Evolutionary conservation across 1,140 invertebrate genomes (phyloP), one percentile per base, ranked within the genome.

Genomic region (Belonocnema kinseyi): DNA sequence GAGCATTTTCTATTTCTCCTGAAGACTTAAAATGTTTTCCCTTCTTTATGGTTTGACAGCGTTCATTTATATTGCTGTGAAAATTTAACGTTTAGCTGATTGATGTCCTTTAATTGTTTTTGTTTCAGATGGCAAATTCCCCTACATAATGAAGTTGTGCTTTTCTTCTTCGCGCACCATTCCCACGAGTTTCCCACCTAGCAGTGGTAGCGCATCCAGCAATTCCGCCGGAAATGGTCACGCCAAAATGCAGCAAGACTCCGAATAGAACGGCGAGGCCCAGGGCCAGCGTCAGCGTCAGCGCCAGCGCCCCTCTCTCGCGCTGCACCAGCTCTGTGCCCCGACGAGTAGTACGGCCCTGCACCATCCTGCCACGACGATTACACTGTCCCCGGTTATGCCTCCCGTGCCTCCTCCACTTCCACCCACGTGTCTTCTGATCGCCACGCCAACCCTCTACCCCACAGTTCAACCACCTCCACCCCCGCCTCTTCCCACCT

Each of bases 121-220:
- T 76, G 19, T 81, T 81, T 51, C 84, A 98, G 97, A 95, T 90
- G 97, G 97, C 77, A 98, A 98, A 92, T 98, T 97, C 91, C 98
- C 98, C 77, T 99, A 98, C 93, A 97, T 98, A 84, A 97, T 99
- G 95, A 99, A 99, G 92, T 93, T 99, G 77, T 98, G 97, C 90
- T 98, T 98, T 93, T 98, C 97, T 21, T 97, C 96, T 77, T 96
- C 96, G 73, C 95, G 96, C 87, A 95, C 94, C 88, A 96, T 96
- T 83, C 93, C 91, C n/a, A 87, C 89, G 70, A 91, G 86, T 80
- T 91, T 91, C 88, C 90, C 90, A 21, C 86, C 90, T 2, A 89
- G 85, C 75, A 82, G 84, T 58, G 84, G 85, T 77, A 87, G 83
- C 79, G 81, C 85, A 71, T 86, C 89, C 56, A 88, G 87, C 83